These are phyloP conservation scores for Leucophenga maculata DNA, from an alignment of 2,888 invertebrate species.

Conservation along the genomic window DNA sequence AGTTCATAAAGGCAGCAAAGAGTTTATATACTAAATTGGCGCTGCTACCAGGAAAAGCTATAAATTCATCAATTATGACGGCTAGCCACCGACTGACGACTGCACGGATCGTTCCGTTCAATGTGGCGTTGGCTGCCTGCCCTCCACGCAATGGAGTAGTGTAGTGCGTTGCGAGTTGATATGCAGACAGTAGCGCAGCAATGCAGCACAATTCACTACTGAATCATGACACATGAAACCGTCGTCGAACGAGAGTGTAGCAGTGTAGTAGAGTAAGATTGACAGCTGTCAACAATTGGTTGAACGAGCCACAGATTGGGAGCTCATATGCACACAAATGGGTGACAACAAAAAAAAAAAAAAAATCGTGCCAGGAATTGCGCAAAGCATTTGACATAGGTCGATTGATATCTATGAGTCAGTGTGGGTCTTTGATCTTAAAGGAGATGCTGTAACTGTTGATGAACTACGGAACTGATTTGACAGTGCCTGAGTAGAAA, in stretches of 20 bases:
- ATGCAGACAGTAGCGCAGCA: conserved; percentile 15
- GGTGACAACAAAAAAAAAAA: too few species aligned
- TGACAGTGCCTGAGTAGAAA: too few species aligned
- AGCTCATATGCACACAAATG: too few species aligned
- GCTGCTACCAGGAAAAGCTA: conserved; percentile 54
- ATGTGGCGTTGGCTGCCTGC: background rate
- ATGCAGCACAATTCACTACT: background rate
- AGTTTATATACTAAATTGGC: conserved; percentile 9
- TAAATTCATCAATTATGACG: conserved; percentile 65
- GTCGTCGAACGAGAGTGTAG: background rate
- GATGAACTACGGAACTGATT: too few species aligned
- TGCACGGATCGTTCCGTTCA: conserved; percentile 34
- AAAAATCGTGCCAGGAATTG: too few species aligned
- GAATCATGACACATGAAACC: background rate
- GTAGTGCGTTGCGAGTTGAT: conserved; percentile 3
- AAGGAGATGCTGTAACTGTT: too few species aligned
- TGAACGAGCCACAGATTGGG: background rate
- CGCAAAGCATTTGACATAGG: too few species aligned
- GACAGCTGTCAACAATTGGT: conserved; percentile 52
- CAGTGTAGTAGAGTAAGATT: conserved; percentile 36
- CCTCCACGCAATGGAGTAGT: background rate
- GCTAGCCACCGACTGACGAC: conserved; percentile 42
- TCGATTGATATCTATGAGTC: too few species aligned
- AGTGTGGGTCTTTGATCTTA: too few species aligned
- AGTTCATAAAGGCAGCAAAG: conserved; percentile 15